A percentile compares a stretch with the other conserved stretches of the same genome.
These are phyloP conservation scores for Sorex araneus DNA, from an alignment of 2,113 vertebrate genomes.

Conservation along the genomic window DNA sequence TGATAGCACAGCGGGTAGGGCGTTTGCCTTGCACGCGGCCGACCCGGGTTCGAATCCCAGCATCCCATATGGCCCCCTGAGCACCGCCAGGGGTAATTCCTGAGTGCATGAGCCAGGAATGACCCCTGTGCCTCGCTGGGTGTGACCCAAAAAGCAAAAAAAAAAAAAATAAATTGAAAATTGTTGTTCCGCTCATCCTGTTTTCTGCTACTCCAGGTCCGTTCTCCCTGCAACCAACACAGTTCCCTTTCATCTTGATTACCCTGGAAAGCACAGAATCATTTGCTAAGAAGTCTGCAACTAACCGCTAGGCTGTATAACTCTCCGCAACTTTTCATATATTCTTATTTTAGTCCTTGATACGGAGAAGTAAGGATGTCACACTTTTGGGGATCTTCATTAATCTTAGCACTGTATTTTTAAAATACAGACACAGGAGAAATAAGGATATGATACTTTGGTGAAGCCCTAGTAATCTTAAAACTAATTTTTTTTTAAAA, in stretches of 20 bases:
- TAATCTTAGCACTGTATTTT: too few species aligned
- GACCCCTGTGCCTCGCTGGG: too few species aligned
- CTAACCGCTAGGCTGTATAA: slow-evolving; percentile 10
- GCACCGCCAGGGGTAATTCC: too few species aligned
- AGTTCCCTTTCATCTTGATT: slow-evolving; percentile 14
- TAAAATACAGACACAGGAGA: too few species aligned
- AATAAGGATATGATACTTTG: too few species aligned
- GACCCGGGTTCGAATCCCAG: too few species aligned
- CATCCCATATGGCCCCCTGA: too few species aligned
- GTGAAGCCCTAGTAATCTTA: slow-evolving; percentile 18
- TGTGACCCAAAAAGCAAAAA: too few species aligned
- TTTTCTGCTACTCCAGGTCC: neutral
- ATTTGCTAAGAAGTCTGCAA: neutral
- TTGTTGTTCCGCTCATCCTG: neutral
- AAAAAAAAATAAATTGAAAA: neutral
- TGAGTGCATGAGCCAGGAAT: too few species aligned
- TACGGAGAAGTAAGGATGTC: slow-evolving; percentile 26
- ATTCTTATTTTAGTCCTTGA: slow-evolving; percentile 60
- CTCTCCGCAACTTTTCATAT: slow-evolving; percentile 49
- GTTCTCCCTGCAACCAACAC: neutral
- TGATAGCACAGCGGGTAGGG: too few species aligned
- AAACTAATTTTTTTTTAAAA: slow-evolving; percentile 66
- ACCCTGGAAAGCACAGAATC: slow-evolving; percentile 33
- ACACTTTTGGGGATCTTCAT: neutral
- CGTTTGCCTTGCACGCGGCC: too few species aligned